Conservation (phyloP, 1,140 invertebrate genomes). For the Leptinotarsa defecta region DNA sequence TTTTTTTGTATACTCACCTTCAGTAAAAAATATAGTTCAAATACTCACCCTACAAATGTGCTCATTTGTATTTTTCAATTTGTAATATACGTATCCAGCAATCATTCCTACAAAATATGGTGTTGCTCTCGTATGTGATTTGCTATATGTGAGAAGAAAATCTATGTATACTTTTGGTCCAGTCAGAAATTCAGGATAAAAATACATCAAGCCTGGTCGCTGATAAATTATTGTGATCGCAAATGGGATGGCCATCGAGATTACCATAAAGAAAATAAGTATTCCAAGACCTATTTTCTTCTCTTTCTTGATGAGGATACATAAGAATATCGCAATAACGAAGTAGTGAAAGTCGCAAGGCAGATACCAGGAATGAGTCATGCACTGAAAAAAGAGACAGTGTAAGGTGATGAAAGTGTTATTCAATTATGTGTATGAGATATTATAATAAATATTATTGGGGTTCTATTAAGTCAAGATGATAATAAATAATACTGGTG, state of each 20-base stretch:
- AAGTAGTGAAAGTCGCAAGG: conserved; percentile 79
- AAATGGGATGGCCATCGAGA: conserved; percentile 55
- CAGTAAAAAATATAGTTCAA: background rate
- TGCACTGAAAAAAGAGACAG: conserved; percentile 63
- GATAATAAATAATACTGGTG: no score
- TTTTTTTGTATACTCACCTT: background rate
- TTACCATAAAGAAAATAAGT: conserved; percentile 40
- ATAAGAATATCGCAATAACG: conserved; percentile 64
- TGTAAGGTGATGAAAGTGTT: no score
- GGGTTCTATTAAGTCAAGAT: no score
- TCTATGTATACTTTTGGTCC: conserved; percentile 57
- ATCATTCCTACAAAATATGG: conserved; percentile 62
- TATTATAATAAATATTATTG: no score
- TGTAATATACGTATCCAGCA: conserved; percentile 58
- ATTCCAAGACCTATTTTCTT: conserved; percentile 44
- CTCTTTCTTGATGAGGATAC: conserved; percentile 58
- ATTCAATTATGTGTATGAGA: no score
- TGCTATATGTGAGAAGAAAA: conserved; percentile 60
- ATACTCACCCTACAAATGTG: conserved; percentile 56
- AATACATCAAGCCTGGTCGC: conserved; percentile 58
- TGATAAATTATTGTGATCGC: conserved; percentile 57
- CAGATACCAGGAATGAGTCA: conserved; percentile 76
- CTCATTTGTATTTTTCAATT: conserved; percentile 47
- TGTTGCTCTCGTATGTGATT: conserved; percentile 61
- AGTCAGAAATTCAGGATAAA: conserved; percentile 60